Base-by-base conservation (phyloP, 2,113 vertebrate species). In the Pterocles orientalis region DNA sequence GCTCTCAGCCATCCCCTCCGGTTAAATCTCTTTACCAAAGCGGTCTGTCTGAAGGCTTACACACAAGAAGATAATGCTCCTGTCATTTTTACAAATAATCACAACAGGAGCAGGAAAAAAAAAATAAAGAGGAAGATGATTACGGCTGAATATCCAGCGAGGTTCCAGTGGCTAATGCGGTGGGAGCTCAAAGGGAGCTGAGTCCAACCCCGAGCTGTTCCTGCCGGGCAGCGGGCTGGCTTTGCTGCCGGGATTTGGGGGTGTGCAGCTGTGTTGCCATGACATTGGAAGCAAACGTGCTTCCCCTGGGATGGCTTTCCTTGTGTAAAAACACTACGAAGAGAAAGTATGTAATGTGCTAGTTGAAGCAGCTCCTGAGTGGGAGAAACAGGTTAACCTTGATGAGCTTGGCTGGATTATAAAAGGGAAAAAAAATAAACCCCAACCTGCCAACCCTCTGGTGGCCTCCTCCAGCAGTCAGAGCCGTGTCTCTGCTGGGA, bases 1-100 rank as follows among this genome's bases (percentile, higher is more conserved):
- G 57, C 92, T 96, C 94, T 47, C 89, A 94, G 80, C 88, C 53
- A 72, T 93, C 83, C 88, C 92, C 90, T 94, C 94, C 83, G 82
- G 95, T 90, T 93, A 92, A 95, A 95, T 93, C 92, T 93, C 90
- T 95, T 93, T 84, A 84, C 88, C 86, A 64, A 79, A 92, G 92
- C 54, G 80, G 65, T 86, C 85, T 84, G 39, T 83, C 8, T 41
- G 83, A 92, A 91, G 80, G 77, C 92, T 96, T 95, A 65, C 65
- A 43, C 45, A 78, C 45, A 71, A 62, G 80, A 92, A 93, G 88
- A 93, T 95, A 97, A 96, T 82, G 86, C 88, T 79, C 80, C 92
- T 95, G 95, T 96, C 92, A 86, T 86, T 93, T 96, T 48, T 91
- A 93, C 88, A 92, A 92, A 95, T 91, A 97, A 82, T 92, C 86